Evolutionary conservation across 2,888 invertebrate species (phyloP), one percentile per base, ranked within the genome.

Genomic region (Margaritifera margaritifera): DNA sequence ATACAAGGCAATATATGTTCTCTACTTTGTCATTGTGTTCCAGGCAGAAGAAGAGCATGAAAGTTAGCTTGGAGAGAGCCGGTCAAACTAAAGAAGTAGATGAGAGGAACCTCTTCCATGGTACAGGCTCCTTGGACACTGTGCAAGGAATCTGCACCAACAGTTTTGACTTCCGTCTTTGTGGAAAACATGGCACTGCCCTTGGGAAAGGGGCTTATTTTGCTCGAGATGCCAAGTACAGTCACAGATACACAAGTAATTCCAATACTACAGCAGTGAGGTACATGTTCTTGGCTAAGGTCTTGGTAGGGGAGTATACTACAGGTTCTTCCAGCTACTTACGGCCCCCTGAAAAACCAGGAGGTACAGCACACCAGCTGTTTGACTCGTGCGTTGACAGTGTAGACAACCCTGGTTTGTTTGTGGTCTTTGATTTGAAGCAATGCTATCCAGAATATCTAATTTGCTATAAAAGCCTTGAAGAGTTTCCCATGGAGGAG

Each of bases 311-410:
- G n/a, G 67, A 72, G 6, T 81, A 68, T 64, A 77, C 80, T 4
- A 59, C 69, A 31, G 86, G 85, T 11, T 25, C 69, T 0, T 31
- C 63, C 8, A 25, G 62, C 0, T 72, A 74, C 31, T 54, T 62
- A 25, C 66, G 82, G 19, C 84, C 84, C 2, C 85, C 86, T 5
- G 71, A 68, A 6, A 77, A 74, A 25, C 73, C 71, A 5, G 68
- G 70, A 42, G 42, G 42, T 42, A 68, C 59, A n/a, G 63, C 65
- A 15, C 75, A 80, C 51, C 76, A 74, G 60, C 53, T 78, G 42
- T 83, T 79, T 65, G 84, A 86, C 59, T 84, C 86, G 0, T 84
- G 84, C 67, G 84, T 85, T n/a, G 75, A 86, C 66, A 66, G 78
- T 56, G 62, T 72, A 4, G 20, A 50, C 1, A 64, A 72, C 27